Evolutionary conservation across 2,888 invertebrate species (phyloP), one percentile per base, ranked within the genome.

Genomic region (Napeogenes inachia): DNA sequence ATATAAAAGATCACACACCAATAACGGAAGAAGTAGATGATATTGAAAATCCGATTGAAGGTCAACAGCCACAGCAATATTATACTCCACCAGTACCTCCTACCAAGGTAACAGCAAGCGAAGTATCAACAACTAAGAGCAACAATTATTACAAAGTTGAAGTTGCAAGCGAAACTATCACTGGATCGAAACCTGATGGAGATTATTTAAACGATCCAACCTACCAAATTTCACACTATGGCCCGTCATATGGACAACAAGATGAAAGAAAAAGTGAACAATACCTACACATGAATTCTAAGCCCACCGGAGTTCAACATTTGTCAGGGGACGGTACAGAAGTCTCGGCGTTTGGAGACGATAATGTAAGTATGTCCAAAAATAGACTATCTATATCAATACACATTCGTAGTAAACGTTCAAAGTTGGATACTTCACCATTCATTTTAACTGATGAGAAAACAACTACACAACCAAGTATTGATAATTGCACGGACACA

Each of bases 11-110:
- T 63, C 77, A 86, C 62, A 91, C 78, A 50, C 91, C 91, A 2
- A 89, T 91, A 42, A 84, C 81, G 32, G 92, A 92, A 79, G 80
- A 87, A 50, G 71, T 86, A 3, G 78, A 85, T 50, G 91, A 91
- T 61, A 74, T 89, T 56, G 85, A 84, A 59, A 86, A 91, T 69
- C 81, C 85, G 2, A 79, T 60, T 70, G 72, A 13, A 77, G 68
- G 60, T 68, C 73, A 6, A 68, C 71, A 58, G 63, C 73, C 10
- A 75, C 71, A 58, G 63, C 73, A 13, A 75, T 70, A 45, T 70
- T 71, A n/a, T 45, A 13, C 74, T 3, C 73, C 78, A 65, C 42
- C 76, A 33, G 45, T 73, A 46, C 13, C 75, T 4, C 13, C 75
- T 4, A 73, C 78, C n/a, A 70, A 71, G 59, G 53, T 61, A 10